Evolutionary conservation across 2,797 vertebrate species (phyloP), one percentile per base, ranked within the genome.

Genomic region (Pygocentrus nattereri): DNA sequence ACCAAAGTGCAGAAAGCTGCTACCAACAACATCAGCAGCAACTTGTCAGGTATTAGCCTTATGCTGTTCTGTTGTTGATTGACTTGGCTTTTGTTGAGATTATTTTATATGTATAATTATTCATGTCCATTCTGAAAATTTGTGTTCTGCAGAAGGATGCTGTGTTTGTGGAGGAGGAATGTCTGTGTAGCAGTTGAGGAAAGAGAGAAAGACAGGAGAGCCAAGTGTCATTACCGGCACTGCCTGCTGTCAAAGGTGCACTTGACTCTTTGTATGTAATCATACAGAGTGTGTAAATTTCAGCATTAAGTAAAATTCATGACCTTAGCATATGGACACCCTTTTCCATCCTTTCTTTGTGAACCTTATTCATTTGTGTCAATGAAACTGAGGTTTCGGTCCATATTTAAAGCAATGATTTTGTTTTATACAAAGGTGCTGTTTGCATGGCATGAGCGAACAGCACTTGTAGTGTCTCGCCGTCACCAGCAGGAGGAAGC

Each of bases 161-260:
- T 98, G 18, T 70, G 0, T 76, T 82, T 58, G 0, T 98, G 97
- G 98, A 94, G 89, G 84, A 90, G 91, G 78, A 96, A 96, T 4
- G 73, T 90, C 0, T 47, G 56, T 13, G 84, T 88, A 59, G 74
- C 67, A 74, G 61, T 19, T 10, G 58, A 69, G 41, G 86, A 92
- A 78, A 91, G 84, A 4, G 81, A 88, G 34, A 89, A 88, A 54
- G 82, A 90, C 25, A 62, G 21, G 34, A 76, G 0, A 84, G 96
- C 96, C 44, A 85, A 88, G 67, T 80, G 82, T 70, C 96, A 96
- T 88, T 93, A 93, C 88, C 83, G 87, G 25, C 90, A 86, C 79
- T 50, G 79, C 47, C 5, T 95, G 56, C 89, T 94, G 49, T 86
- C 87, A 31, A 95, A 97, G 97, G 98, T 99, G 19, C 25, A 68